Base-by-base conservation (phyloP, 2,888 invertebrate species). In the Eupithecia tripunctaria region DNA sequence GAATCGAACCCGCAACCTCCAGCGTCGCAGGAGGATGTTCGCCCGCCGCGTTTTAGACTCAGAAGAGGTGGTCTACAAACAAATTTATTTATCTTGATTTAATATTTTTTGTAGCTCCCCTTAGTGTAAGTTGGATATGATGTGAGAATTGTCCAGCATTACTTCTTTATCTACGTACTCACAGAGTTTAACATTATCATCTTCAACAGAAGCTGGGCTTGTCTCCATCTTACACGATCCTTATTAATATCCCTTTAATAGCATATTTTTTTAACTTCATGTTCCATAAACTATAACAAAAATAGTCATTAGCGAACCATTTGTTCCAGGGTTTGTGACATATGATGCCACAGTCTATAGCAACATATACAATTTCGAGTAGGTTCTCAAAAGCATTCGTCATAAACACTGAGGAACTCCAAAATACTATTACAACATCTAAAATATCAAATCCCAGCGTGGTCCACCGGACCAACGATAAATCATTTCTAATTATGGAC, bases 401-500 rank as follows among this genome's bases (percentile, higher is more conserved):
- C 4, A 56, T 25, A 51, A 7, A 25, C 14, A 21, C n/a, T 41
- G 21, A 21, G 41, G 68, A 74, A 66, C 71, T 12, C 74, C 43
- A 74, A 74, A 70, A 59, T 38, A 7, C 59, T 21, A 67, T 74
- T 74, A 56, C 74, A 67, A 69, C 69, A 74, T 59, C 14, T 25
- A 56, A 71, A 74, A 69, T 68, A 74, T 56, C 67, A 67, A 68
- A 56, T 69, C 71, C 27, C 74, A 63, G 70, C 73, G 62, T 70
- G 67, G 67, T 21, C 62, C 62, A 63, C 67, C 69, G n/a, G 21
- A 38, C 56, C 36, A 29, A 68, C 59, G 21, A 74, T 74, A 68
- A 74, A 74, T 74, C 71, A 68, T 51, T 70, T 25, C 62, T 74
- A 74, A 74, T 74, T 64, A 74, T 64, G 71, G 74, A 71, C 68